Conservation (phyloP, 2,113 vertebrate species). For the Coracopsis vasa region DNA sequence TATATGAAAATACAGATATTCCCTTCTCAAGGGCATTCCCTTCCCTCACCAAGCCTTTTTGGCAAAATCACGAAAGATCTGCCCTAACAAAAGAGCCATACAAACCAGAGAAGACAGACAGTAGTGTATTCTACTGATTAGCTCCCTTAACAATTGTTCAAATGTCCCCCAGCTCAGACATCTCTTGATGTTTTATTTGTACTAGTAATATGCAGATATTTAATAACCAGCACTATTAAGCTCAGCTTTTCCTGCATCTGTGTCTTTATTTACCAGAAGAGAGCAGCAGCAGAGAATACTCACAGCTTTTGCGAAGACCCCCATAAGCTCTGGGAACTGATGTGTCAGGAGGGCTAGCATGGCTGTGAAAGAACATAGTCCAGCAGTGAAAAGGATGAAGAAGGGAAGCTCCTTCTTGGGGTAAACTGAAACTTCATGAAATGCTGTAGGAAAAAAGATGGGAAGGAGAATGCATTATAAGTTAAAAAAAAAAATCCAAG, state of each 20-base stretch:
- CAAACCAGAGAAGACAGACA: not conserved
- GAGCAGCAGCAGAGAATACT: conserved; percentile 72
- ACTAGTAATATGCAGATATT: not conserved
- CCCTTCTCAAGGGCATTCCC: not conserved
- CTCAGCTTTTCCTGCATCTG: not conserved
- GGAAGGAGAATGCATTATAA: not conserved
- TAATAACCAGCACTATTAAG: not conserved
- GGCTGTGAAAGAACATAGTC: conserved; percentile 97
- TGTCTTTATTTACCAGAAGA: not conserved
- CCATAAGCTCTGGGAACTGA: conserved; percentile 99
- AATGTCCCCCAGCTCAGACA: not conserved
- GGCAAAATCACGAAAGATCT: not conserved
- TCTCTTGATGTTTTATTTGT: not conserved
- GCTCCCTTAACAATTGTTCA: not conserved
- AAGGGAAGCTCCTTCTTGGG: conserved; percentile 99
- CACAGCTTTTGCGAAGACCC: conserved; percentile 98
- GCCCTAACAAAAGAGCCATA: not conserved
- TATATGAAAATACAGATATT: not conserved
- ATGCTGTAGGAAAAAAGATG: conserved; percentile 81
- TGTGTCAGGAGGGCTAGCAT: conserved; percentile 98
- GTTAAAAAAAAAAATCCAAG: not conserved
- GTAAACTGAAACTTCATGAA: conserved; percentile 99
- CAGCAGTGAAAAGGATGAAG: conserved; percentile 98
- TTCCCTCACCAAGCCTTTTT: not conserved
- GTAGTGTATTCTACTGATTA: not conserved